Conservation (phyloP, 2,888 invertebrate species). For the Flabesymbios commensalis region DNA sequence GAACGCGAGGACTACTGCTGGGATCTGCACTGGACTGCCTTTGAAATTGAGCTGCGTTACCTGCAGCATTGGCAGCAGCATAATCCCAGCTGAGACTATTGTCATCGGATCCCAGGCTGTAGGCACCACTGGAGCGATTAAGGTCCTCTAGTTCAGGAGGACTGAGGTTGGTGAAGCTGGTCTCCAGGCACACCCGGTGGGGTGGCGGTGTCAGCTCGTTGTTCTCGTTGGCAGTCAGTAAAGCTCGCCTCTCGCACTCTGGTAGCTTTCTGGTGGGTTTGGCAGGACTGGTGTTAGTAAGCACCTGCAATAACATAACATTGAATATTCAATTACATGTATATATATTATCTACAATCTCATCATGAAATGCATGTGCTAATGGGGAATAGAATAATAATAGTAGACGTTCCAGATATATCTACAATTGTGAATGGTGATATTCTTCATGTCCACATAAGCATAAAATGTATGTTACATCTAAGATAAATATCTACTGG, state of each 20-base stretch:
- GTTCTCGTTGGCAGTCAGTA: too few species aligned
- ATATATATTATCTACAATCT: too few species aligned
- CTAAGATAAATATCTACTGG: too few species aligned
- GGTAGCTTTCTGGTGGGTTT: constrained; percentile 17
- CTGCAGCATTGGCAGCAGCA: constrained; percentile 63
- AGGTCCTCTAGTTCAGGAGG: background rate
- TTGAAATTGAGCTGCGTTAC: background rate
- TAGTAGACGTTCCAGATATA: too few species aligned
- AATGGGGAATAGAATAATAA: too few species aligned
- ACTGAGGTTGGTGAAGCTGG: background rate
- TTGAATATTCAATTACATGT: too few species aligned
- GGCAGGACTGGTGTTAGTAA: constrained; percentile 26
- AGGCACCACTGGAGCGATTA: constrained; percentile 7
- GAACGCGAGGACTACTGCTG: background rate
- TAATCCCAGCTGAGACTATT: constrained; percentile 63
- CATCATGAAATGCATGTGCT: too few species aligned
- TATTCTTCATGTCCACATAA: too few species aligned
- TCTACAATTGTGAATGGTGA: too few species aligned
- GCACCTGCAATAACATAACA: constrained; percentile 20
- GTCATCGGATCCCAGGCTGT: constrained; percentile 16
- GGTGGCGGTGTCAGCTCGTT: constrained; percentile 79
- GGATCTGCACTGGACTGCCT: background rate
- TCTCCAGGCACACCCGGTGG: background rate
- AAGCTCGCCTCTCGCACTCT: constrained; percentile 7
- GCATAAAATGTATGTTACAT: too few species aligned